Evolutionary conservation across 2,888 invertebrate genomes (phyloP).

Genomic region (Taenaris catops): DNA sequence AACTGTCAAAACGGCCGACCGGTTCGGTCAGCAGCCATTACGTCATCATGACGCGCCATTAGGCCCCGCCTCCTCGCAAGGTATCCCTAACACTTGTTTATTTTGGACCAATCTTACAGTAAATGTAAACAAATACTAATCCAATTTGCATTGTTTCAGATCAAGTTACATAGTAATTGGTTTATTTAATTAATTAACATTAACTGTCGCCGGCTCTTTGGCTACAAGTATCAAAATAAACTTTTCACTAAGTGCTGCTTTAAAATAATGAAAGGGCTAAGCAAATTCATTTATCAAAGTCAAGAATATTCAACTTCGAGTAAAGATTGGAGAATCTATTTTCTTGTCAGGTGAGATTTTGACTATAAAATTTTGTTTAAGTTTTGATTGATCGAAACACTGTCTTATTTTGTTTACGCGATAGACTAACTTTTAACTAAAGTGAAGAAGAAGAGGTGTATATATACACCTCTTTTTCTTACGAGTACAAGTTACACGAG

Average conservation of each 20-base stretch:
- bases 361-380: conserved; percentile 7
- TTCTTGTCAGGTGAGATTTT: conserved; percentile 9
- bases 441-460: too few relatives aligned
- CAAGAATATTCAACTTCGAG: conserved; percentile 6
- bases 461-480: too few relatives aligned
- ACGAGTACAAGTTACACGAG: too few relatives aligned
- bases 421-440: too few relatives aligned
- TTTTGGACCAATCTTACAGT: too few relatives aligned
- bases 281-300: conserved; percentile 12
- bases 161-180: conserved; percentile 2
- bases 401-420: not conserved
- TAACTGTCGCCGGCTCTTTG: conserved; percentile 1
- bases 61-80: too few relatives aligned
- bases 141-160: conserved; percentile 4
- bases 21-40: too few relatives aligned
- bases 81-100: too few relatives aligned
- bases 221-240: conserved; percentile 4
- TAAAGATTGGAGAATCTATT: conserved; percentile 9
- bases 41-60: too few relatives aligned
- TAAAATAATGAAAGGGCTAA: conserved; percentile 6
- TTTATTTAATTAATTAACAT: conserved; percentile 3
- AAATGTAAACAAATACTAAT: conserved; percentile 1
- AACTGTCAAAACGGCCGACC: too few relatives aligned
- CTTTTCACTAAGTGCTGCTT: conserved; percentile 5
- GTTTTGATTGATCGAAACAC: conserved; percentile 7